A percentile compares a stretch with the other conserved stretches of the same genome.
Evolutionary conservation across 2,797 vertebrate species (phyloP).

Genomic region (Eurystomus glaucurus): DNA sequence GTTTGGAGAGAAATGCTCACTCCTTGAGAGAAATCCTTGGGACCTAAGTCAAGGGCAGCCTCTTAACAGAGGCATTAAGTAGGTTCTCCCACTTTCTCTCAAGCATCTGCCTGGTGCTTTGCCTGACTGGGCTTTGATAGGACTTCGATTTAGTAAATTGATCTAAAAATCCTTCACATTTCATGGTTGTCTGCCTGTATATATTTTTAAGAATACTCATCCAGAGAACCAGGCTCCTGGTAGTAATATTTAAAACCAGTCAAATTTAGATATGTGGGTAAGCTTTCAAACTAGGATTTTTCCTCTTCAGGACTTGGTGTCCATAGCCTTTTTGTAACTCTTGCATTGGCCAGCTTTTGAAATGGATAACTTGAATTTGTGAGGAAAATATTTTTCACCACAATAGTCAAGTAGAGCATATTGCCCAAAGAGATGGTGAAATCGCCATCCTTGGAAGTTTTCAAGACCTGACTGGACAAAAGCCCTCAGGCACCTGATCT

Average conservation of each 20-base stretch:
- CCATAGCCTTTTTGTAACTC: not conserved
- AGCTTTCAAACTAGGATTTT: not conserved
- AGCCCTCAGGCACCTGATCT: not conserved
- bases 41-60: not conserved
- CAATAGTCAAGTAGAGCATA: not conserved
- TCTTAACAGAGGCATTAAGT: not conserved
- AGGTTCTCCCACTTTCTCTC: not conserved
- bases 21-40: not conserved
- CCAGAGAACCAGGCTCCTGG: not conserved
- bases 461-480: not conserved
- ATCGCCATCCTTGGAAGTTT: not conserved
- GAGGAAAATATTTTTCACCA: not conserved
- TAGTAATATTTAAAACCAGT: not conserved
- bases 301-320: not conserved
- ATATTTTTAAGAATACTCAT: not conserved
- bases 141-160: not conserved
- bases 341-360: not conserved
- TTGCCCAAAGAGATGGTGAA: not conserved
- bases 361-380: not conserved
- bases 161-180: not conserved
- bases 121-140: not conserved
- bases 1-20: not conserved
- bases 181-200: not conserved
- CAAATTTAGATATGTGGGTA: not conserved
- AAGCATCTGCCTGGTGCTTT: not conserved